Evolutionary conservation across 2,797 vertebrate species (phyloP).

Genomic region (Staurois parvus): DNA sequence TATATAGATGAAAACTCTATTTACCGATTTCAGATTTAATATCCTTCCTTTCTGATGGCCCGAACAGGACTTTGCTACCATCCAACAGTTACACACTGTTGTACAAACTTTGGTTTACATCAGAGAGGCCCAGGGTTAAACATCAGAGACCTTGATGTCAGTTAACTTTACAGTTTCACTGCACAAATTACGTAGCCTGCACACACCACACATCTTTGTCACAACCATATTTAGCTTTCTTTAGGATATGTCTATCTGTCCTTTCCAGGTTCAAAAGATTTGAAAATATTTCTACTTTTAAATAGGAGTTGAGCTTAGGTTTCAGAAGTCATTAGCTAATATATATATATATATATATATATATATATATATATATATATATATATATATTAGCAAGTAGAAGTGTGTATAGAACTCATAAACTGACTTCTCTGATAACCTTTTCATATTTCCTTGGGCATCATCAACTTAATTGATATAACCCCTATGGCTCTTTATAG

Average conservation of each 20-base stretch:
- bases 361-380: too few relatives aligned
- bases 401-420: too few relatives aligned
- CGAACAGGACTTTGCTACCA: conserved; percentile 39
- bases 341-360: too few relatives aligned
- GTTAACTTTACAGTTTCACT: conserved; percentile 48
- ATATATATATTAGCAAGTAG: too few relatives aligned
- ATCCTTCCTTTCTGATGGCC: not conserved
- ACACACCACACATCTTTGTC: not conserved
- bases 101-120: conserved; percentile 45
- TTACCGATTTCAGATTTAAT: not conserved
- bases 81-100: conserved; percentile 5
- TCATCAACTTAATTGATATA: too few relatives aligned
- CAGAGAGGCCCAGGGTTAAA: conserved; percentile 33
- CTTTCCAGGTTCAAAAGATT: too few relatives aligned
- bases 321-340: too few relatives aligned
- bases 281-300: too few relatives aligned
- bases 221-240: not conserved
- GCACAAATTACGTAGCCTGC: not conserved
- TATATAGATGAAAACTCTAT: conserved; percentile 13
- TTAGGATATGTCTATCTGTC: not conserved
- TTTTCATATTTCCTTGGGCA: too few relatives aligned
- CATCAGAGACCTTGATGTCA: conserved; percentile 57
- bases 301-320: too few relatives aligned
- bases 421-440: too few relatives aligned
- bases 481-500: too few relatives aligned